phyloP scores from a whole-genome alignment of 2,113 vertebrate species.

The Capreolus pygargus region DNA sequence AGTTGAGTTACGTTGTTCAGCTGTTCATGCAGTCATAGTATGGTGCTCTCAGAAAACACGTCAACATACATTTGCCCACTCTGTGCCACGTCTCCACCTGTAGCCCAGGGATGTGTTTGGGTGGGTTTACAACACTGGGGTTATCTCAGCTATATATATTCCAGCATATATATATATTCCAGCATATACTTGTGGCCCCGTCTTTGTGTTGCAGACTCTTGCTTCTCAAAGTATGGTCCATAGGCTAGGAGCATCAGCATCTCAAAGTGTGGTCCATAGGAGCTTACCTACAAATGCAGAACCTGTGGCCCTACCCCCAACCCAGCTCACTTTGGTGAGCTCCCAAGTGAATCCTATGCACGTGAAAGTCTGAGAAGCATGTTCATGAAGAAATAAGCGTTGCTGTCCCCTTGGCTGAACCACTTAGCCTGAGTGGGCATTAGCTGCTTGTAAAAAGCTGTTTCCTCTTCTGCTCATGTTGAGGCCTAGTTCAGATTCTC shows the following conservation, averaged over 20 bases:
- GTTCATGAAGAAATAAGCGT: background rate
- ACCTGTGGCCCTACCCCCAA: background rate
- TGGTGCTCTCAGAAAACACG: background rate
- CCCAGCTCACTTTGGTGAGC: background rate
- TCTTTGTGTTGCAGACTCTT: background rate
- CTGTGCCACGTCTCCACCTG: background rate
- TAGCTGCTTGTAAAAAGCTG: background rate
- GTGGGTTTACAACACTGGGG: background rate
- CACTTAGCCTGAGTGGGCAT: background rate
- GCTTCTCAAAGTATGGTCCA: background rate
- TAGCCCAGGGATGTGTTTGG: background rate
- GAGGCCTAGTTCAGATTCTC: background rate
- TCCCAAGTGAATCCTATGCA: background rate
- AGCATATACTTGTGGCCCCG: background rate
- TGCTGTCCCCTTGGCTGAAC: background rate
- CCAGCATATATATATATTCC: no score
- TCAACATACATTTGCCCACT: background rate
- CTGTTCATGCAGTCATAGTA: background rate
- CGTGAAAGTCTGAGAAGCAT: background rate
- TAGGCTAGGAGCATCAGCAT: background rate
- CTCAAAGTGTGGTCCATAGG: background rate
- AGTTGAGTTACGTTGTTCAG: background rate
- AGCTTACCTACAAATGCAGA: background rate
- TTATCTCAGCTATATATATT: background rate
- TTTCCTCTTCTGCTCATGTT: background rate